Conservation (phyloP, 2,797 vertebrate species). For the Pogonophryne albipinna region DNA sequence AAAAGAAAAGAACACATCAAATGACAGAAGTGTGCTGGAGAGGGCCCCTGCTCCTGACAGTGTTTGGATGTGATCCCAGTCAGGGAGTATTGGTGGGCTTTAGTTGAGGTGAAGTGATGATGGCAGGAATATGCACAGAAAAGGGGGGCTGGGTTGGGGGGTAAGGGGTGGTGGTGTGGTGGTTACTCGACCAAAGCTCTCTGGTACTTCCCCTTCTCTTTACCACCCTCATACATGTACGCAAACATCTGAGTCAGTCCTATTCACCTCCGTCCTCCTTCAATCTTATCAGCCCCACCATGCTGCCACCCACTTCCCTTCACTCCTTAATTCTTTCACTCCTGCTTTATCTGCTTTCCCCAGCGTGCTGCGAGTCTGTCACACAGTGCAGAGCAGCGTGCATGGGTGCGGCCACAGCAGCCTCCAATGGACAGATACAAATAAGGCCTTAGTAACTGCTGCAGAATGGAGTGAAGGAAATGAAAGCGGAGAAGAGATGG, state of each 20-base stretch:
- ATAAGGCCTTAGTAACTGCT: constrained; percentile 69
- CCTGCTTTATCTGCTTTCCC: constrained; percentile 58
- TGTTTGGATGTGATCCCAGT: constrained; percentile 56
- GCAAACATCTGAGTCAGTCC: constrained; percentile 54
- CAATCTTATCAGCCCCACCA: constrained; percentile 72
- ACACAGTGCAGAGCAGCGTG: constrained; percentile 65
- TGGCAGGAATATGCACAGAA: constrained; percentile 41
- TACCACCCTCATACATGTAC: constrained; percentile 64
- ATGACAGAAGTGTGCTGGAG: constrained; percentile 68
- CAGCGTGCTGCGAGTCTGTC: constrained; percentile 68
- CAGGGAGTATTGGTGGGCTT: constrained; percentile 45
- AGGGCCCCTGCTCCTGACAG: constrained; percentile 67
- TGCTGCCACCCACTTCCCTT: constrained; percentile 69
- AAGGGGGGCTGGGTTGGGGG: background rate
- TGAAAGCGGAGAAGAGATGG: constrained; percentile 36
- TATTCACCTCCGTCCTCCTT: constrained; percentile 57
- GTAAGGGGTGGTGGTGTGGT: background rate
- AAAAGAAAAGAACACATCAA: constrained; percentile 51
- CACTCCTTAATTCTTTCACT: constrained; percentile 62
- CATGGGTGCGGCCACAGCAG: constrained; percentile 68
- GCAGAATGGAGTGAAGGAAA: constrained; percentile 60
- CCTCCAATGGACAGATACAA: constrained; percentile 72
- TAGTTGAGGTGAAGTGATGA: constrained; percentile 59
- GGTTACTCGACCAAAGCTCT: constrained; percentile 48
- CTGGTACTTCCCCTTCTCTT: constrained; percentile 54